Evolutionary conservation across 2,113 vertebrate species (phyloP), one percentile per base, ranked within the genome.

Genomic region (Callaeas wilsoni): DNA sequence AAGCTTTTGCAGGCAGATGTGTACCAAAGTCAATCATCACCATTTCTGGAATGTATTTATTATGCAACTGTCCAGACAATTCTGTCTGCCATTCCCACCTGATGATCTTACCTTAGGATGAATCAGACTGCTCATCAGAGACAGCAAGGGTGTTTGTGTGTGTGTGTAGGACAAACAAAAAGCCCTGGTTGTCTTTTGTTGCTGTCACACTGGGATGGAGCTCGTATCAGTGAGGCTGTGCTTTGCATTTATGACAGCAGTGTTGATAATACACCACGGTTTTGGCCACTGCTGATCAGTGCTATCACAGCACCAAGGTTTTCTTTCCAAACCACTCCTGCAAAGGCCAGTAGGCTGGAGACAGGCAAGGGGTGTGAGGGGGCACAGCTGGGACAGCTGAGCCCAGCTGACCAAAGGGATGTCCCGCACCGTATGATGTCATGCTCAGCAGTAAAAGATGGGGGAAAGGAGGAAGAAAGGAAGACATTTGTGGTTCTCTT

Each of bases 341-440:
- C 16, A 26, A 71, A 68, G 23, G 22, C 19, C 30, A 32, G 17
- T 13, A 49, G 53, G 33, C 67, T 80, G 33, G 7, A 37, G 23
- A 4, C 39, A 44, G 70, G 15, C 35, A 65, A 65, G 26, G 14
- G 9, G 1, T 55, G 18, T 37, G 50, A 83, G 30, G 17, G 27
- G 16, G 16, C 27, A 39, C 10, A 7, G 5, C 25, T 35, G 42
- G 50, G 33, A 65, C 49, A 64, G 60, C 55, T 68, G 59, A 49
- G 5, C 18, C 12, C 26, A 22, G 12, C 7, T 39, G 74, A 46
- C 26, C 14, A 11, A 50, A 85, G 2, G 6, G 16, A 25, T 59
- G 7, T 50, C 33, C 20, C 4, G 3, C 12, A 23, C 27, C 10
- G 9, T 7, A 30, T 12, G 20, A 44, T 9, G 2, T n/a, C 2